These are phyloP conservation scores for Catocala fraxini DNA, from an alignment of 2,888 invertebrate species.

Conservation along the genomic window DNA sequence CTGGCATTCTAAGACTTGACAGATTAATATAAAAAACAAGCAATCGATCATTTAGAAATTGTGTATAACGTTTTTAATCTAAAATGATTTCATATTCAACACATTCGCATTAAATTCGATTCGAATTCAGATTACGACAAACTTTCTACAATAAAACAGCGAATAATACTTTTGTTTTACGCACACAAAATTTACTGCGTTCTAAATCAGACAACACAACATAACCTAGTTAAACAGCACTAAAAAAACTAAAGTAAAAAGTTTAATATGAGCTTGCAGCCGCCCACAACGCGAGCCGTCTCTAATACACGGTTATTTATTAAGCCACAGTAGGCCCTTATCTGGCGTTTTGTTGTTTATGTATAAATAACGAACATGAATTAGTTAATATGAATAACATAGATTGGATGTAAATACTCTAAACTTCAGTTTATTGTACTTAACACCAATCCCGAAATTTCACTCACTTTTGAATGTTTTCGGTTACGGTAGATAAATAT, in stretches of 20 bases:
- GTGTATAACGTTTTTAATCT: too few relatives aligned
- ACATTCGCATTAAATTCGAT: background rate
- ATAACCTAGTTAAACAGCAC: constrained; percentile 47
- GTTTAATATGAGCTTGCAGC: constrained; percentile 34
- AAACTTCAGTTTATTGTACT: too few relatives aligned
- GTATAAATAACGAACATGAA: constrained; percentile 70
- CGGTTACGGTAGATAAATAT: too few relatives aligned
- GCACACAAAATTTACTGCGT: constrained; percentile 15
- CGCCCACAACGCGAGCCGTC: constrained; percentile 63
- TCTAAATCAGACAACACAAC: constrained; percentile 23
- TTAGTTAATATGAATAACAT: constrained; percentile 67
- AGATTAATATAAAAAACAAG: too few relatives aligned
- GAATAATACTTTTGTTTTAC: constrained; percentile 20
- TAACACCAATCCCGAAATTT: too few relatives aligned
- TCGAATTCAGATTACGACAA: constrained; percentile 4
- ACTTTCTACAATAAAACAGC: constrained; percentile 15
- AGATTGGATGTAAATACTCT: background rate
- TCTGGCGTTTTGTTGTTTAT: constrained; percentile 69
- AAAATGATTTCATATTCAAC: background rate
- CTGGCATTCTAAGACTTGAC: too few relatives aligned
- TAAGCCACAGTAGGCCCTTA: constrained; percentile 72
- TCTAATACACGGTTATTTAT: constrained; percentile 83
- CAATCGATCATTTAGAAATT: too few relatives aligned
- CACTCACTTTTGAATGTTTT: background rate
- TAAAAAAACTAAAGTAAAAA: constrained; percentile 46